Conservation (phyloP, 2,113 vertebrate genomes). For the Sterna hirundo region DNA sequence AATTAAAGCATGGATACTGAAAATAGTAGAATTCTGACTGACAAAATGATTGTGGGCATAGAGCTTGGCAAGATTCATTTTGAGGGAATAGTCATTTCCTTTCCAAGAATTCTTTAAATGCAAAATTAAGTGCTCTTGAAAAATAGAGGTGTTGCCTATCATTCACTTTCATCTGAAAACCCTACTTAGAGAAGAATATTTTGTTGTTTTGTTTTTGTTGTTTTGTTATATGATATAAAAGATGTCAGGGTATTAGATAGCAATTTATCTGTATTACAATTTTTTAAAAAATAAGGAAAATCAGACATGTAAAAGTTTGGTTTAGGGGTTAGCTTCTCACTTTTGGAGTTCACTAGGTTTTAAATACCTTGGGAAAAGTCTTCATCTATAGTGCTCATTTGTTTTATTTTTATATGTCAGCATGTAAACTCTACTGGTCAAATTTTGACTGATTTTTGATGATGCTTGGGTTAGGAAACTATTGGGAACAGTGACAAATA, state of each 20-base stretch:
- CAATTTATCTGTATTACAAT: neutral
- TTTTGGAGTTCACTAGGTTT: neutral
- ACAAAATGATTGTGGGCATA: neutral
- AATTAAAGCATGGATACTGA: constrained; percentile 36
- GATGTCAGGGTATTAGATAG: neutral
- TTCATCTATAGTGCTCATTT: neutral
- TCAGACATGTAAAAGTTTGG: neutral
- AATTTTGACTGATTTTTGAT: neutral
- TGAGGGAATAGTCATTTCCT: neutral
- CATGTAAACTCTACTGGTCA: neutral
- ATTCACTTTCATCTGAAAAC: neutral
- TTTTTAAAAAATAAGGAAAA: neutral
- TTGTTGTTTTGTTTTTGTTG: neutral
- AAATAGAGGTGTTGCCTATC: neutral
- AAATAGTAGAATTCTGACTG: constrained; percentile 2
- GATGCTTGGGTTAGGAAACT: neutral
- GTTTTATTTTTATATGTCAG: neutral
- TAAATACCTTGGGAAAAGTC: neutral
- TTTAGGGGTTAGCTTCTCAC: neutral
- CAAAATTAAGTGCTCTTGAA: neutral
- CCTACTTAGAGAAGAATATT: neutral
- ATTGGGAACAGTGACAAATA: neutral
- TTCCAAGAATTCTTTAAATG: neutral
- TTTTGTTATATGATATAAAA: neutral
- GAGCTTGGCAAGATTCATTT: neutral